A percentile compares a stretch with the other conserved stretches of the same genome.
phyloP scores from a whole-genome alignment of 1,140 invertebrate species.

The Drepana arcuata region DNA sequence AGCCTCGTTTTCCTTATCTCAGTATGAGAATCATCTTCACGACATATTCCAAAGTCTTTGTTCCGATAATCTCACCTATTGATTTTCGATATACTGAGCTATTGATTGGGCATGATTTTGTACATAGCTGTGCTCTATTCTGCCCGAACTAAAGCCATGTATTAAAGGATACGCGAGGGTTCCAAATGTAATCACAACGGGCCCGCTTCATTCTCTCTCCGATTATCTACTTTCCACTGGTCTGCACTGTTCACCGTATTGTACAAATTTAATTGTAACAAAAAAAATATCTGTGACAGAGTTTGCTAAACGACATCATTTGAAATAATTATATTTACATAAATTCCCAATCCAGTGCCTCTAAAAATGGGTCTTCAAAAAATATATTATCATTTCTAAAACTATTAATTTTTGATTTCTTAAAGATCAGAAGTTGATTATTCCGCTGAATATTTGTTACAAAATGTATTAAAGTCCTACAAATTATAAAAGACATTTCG shows the following conservation, averaged over 20 bases:
- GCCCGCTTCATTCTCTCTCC: too few species aligned
- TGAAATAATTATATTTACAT: too few species aligned
- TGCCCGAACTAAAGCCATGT: constrained; percentile 26
- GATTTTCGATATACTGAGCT: constrained; percentile 18
- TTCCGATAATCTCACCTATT: constrained; percentile 20
- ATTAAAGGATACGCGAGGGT: constrained; percentile 23
- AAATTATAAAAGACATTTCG: constrained; percentile 22
- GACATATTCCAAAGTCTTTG: constrained; percentile 24
- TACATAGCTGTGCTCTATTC: too few species aligned
- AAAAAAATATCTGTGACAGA: constrained; percentile 58
- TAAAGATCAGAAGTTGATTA: too few species aligned
- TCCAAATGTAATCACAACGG: constrained; percentile 44
- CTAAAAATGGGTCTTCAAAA: too few species aligned
- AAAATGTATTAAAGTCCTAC: constrained; percentile 9
- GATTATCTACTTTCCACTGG: constrained; percentile 43
- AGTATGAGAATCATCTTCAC: constrained; percentile 31
- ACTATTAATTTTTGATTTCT: too few species aligned
- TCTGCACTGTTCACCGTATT: constrained; percentile 40
- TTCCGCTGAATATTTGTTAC: too few species aligned
- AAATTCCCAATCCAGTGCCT: too few species aligned
- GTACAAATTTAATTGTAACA: constrained; percentile 56
- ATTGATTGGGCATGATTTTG: constrained; percentile 9
- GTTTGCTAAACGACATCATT: too few species aligned
- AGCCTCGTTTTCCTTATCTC: constrained; percentile 40
- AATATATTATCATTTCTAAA: too few species aligned